Percentiles rank a stretch among this genome's conserved stretches.
phyloP scores from a whole-genome alignment of 2,888 invertebrate species.

The Hypsopygia costalis region DNA sequence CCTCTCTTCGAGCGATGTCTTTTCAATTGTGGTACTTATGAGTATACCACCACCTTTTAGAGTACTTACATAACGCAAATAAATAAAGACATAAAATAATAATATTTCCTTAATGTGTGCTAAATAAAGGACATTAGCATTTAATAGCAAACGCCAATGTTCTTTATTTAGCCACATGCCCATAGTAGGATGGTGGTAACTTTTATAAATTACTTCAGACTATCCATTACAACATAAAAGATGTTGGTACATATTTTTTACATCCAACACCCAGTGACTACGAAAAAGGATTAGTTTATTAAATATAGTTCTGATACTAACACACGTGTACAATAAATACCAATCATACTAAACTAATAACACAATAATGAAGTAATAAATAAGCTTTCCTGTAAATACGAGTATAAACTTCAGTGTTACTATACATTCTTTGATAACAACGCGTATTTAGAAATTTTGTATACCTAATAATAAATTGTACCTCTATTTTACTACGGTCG shows the following conservation, averaged over 20 bases:
- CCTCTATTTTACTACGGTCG: conserved; percentile 24
- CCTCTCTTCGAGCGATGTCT: no score
- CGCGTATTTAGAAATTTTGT: conserved; percentile 65
- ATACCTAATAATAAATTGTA: conserved; percentile 31
- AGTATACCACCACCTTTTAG: no score
- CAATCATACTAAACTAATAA: conserved; percentile 34
- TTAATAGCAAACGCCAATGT: no score
- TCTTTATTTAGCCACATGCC: neutral
- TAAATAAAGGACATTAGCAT: no score
- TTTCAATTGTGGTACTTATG: no score
- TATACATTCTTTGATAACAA: conserved; percentile 68
- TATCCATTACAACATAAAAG: neutral
- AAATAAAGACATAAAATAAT: no score
- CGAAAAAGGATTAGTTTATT: conserved; percentile 10
- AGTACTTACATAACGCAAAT: no score
- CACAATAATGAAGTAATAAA: conserved; percentile 47
- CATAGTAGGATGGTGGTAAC: neutral
- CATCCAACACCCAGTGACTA: conserved; percentile 8
- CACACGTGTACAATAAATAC: conserved; percentile 26
- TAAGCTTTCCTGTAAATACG: conserved; percentile 73
- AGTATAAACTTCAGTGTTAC: conserved; percentile 63
- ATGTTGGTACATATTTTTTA: neutral
- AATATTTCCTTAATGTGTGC: no score
- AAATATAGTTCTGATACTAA: conserved; percentile 17
- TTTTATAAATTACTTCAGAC: neutral